phyloP scores from a whole-genome alignment of 2,113 vertebrate species.

The Sturnira hondurensis region DNA sequence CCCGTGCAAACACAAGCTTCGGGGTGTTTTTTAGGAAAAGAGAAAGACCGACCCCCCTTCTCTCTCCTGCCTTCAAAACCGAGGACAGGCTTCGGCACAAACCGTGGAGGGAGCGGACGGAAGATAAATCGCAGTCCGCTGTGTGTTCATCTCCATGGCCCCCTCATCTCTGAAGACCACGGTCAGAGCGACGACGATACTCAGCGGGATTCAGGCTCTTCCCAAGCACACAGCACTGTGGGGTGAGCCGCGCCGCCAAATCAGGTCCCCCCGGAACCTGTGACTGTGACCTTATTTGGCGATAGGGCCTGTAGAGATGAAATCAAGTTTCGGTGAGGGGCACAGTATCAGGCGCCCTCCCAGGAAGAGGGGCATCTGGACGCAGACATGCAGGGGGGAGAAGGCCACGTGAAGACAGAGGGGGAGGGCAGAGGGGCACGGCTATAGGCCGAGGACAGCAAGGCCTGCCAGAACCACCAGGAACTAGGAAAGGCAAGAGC shows the following conservation, averaged over 20 bases:
- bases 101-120: accelerated
- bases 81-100: background rate
- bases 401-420: accelerated
- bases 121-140: background rate
- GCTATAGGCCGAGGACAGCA: accelerated
- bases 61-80: background rate
- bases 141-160: accelerated
- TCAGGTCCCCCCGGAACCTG: accelerated
- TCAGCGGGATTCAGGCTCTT: too few relatives aligned
- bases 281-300: background rate
- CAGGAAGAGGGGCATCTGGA: background rate
- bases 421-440: accelerated
- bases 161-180: background rate
- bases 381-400: background rate
- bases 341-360: accelerated
- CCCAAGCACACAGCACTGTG: accelerated
- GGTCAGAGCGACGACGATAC: accelerated
- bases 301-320: background rate
- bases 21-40: background rate
- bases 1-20: accelerated
- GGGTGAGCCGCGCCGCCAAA: background rate
- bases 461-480: background rate
- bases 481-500: background rate
- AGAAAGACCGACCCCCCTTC: too few relatives aligned
- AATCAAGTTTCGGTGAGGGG: background rate